Base-by-base conservation (phyloP, 2,113 vertebrate species). In the Rhinopomastus cyanomelas region DNA sequence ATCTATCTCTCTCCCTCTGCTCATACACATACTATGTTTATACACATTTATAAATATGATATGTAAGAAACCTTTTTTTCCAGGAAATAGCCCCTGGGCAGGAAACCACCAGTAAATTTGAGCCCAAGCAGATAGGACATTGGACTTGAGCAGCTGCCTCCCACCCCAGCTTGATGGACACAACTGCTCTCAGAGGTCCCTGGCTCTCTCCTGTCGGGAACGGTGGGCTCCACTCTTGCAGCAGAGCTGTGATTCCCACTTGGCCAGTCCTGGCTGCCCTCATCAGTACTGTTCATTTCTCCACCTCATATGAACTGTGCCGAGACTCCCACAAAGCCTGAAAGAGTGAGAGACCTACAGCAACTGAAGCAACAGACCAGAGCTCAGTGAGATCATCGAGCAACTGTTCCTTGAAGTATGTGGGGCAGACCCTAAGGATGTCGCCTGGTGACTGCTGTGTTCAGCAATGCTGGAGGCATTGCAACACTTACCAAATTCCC, bases 11-110 rank as follows among this genome's bases (percentile, higher is more conserved):
- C 74, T 92, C 80, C 61, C 64, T 94, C 69, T 67, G 61, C 81
- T 85, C 86, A 97, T 75, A 93, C 56, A 62, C 53, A 81, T 59
- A 87, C 36, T 77, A 61, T 95, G 91, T 95, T 96, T 96, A 96
- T 48, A 69, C n/a, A 68, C 44, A 48, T 92, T 85, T 51, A 91
- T 87, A 95, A 91, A 94, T 94, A 87, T 78, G 94, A 94, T 87
- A 95, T 39, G 37, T 25, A 92, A 74, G 81, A 78, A 90, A 69
- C 91, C 74, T 85, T 83, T 27, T 67, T 68, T 72, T 82, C 68
- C 49, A 94, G 57, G 87, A 85, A 85, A 76, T 37, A 62, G 48
- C 68, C 64, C 79, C 60, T 0, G 22, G 62, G 55, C 71, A 69
- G 68, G 73, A 85, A 91, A 81, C 89, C 51, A 39, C 44, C 9